Base-by-base conservation (phyloP, 1,140 invertebrate genomes). In the Drosophila micromelanica region DNA sequence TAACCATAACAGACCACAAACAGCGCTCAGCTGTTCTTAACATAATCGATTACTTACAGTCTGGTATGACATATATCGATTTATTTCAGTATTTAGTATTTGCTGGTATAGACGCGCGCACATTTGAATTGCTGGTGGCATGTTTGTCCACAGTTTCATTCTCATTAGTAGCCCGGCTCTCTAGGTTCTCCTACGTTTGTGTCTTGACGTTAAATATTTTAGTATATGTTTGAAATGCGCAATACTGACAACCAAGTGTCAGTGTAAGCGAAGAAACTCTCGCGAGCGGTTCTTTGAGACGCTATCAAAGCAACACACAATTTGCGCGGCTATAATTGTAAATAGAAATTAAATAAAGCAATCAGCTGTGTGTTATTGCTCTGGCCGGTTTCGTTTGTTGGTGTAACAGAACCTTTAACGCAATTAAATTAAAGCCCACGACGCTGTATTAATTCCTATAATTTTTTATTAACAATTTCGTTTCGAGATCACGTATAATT, bases 381-480 rank as follows among this genome's bases (percentile, higher is more conserved):
- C 5, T n/a, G 12, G 38, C 62, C 69, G 54, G 62, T 71, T 27
- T 48, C 37, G 27, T 65, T 65, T 37, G 13, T 20, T 49, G 4
- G n/a, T 73, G 48, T 59, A 43, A 60, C 55, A 54, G 32, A 60
- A 57, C 40, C 30, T 15, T 57, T 45, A 45, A 57, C 13, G 32
- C 40, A 54, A 35, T 73, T 48, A 42, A 69, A 73, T 61, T 38
- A 55, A 55, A 30, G 35, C 55, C 56, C 46, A 59, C 52, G 45
- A 43, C 52, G 43, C 35, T 23, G 40, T 54, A 71, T 73, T 78
- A 68, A 86, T 78, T 87, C 67, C 49, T 45, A 78, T 61, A 76
- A 59, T 49, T 55, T 68, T 65, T 87, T 77, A 87, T 87, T 79
- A 87, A 87, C 68, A 69, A 87, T 71, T 71, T 75, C 57, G 15